Base-by-base conservation (phyloP, 2,888 invertebrate genomes). In the Hanleya hanleyi region DNA sequence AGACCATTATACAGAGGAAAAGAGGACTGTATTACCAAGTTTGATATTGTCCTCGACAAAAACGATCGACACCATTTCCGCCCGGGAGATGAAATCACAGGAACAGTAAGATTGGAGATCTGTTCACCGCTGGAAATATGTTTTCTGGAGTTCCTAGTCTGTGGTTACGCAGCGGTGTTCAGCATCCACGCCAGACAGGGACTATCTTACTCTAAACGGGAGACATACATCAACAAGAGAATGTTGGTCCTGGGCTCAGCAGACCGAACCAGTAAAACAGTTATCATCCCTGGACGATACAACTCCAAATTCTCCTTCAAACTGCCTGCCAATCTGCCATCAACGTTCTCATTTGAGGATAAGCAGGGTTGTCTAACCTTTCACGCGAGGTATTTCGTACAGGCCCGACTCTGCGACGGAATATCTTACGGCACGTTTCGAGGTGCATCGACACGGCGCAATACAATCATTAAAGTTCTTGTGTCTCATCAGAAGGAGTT, bases 371-470 rank as follows among this genome's bases (percentile, higher is more conserved):
- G 85, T 4, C 81, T 86, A 35, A 75, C 75, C 5, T 81, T 85
- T 62, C 84, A 87, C 62, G 80, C 87, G 36, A 71, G 73, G 1
- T 88, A 88, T 77, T 73, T 78, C 26, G 78, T 85, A 6, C 83
- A 84, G 73, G 86, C 86, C 0, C 67, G 87, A 61, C 77, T 88
- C 22, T 88, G 87, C 84, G 87, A 86, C 71, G 83, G 84, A 61
- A 69, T 82, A 9, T 79, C 81, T 5, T 74, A 77, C 9, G 26
- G 51, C 15, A 29, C 38, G 9, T 29, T 22, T 9, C 32, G n/a
- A 38, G 26, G 67, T 5, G 69, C 80, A 0, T 70, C 77, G 1
- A 78, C 79, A 9, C 36, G 78, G n/a, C 67, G 82, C 29, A 81
- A 76, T 49, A 81, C 77, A 0, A 79, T 77, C 33, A 81, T 84